These are phyloP conservation scores for Gadus macrocephalus DNA, from an alignment of 2,113 vertebrate species.

Conservation along the genomic window DNA sequence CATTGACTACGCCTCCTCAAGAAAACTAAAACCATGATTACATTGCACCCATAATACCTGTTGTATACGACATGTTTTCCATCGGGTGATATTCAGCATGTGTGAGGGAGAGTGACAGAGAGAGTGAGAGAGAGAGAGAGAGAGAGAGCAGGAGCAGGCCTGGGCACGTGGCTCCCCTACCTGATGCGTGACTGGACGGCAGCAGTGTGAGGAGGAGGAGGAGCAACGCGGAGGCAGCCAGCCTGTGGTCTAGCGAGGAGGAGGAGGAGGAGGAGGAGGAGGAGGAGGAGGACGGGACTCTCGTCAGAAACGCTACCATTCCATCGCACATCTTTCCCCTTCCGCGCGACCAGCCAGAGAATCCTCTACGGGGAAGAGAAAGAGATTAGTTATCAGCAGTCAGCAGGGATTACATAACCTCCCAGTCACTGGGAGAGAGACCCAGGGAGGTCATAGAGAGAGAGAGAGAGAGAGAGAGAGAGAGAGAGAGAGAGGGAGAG, in stretches of 20 bases:
- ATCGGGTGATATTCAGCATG: background rate
- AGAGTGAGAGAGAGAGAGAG: background rate
- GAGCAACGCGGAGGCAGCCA: slow-evolving; percentile 40
- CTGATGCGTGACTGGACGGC: slow-evolving; percentile 68
- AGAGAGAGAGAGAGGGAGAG: slow-evolving; percentile 31
- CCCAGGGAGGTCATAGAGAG: slow-evolving; percentile 15
- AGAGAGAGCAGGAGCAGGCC: background rate
- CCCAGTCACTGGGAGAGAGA: slow-evolving; percentile 41
- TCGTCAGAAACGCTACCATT: slow-evolving; percentile 71
- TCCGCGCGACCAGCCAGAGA: slow-evolving; percentile 50
- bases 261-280: slow-evolving; percentile 27
- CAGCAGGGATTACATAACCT: slow-evolving; percentile 59
- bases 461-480: slow-evolving; percentile 16
- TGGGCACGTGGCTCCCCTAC: slow-evolving; percentile 50
- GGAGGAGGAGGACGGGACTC: slow-evolving; percentile 55
- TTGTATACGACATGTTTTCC: no score
- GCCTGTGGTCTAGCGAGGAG: no score
- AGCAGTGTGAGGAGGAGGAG: slow-evolving; percentile 66
- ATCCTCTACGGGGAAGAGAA: slow-evolving; percentile 56
- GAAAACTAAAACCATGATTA: no score
- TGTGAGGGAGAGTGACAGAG: background rate
- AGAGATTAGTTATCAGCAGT: slow-evolving; percentile 44
- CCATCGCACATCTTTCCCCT: slow-evolving; percentile 76
- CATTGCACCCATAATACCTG: no score
- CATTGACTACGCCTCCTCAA: no score